Conservation (phyloP, 2,888 invertebrate species). For the Netelia melanura region DNA sequence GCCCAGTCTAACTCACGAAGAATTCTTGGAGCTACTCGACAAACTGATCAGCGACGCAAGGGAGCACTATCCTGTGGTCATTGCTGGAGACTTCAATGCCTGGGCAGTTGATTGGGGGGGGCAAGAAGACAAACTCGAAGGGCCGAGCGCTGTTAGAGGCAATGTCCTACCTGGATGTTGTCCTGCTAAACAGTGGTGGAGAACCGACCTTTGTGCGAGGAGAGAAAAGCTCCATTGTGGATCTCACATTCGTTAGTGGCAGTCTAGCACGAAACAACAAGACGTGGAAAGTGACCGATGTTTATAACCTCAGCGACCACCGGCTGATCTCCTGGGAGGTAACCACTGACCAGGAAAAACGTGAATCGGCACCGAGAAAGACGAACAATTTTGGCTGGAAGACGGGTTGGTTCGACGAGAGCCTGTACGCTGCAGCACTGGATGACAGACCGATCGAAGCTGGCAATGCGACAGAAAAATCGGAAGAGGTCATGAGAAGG, state of each 20-base stretch:
- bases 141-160: slow-evolving; percentile 65
- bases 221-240: slow-evolving; percentile 65
- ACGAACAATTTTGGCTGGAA: slow-evolving; percentile 38
- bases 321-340: slow-evolving; percentile 60
- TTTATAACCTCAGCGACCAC: slow-evolving; percentile 65
- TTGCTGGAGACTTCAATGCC: slow-evolving; percentile 70
- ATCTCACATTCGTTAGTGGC: slow-evolving; percentile 71
- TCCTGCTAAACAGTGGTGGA: slow-evolving; percentile 62
- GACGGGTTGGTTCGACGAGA: background rate
- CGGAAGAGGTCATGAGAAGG: slow-evolving; percentile 46
- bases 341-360: background rate
- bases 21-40: slow-evolving; percentile 58
- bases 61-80: slow-evolving; percentile 58
- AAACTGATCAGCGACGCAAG: slow-evolving; percentile 62
- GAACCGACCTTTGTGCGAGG: slow-evolving; percentile 63
- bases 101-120: slow-evolving; percentile 71
- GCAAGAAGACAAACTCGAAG: slow-evolving; percentile 59
- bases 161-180: slow-evolving; percentile 58
- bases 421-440: background rate
- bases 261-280: slow-evolving; percentile 55
- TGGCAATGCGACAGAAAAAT: slow-evolving; percentile 19
- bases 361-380: background rate
- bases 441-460: slow-evolving; percentile 38
- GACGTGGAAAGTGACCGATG: slow-evolving; percentile 39
- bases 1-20: slow-evolving; percentile 54